These are phyloP conservation scores for Albula glossodonta DNA, from an alignment of 2,113 vertebrate genomes.

Conservation along the genomic window DNA sequence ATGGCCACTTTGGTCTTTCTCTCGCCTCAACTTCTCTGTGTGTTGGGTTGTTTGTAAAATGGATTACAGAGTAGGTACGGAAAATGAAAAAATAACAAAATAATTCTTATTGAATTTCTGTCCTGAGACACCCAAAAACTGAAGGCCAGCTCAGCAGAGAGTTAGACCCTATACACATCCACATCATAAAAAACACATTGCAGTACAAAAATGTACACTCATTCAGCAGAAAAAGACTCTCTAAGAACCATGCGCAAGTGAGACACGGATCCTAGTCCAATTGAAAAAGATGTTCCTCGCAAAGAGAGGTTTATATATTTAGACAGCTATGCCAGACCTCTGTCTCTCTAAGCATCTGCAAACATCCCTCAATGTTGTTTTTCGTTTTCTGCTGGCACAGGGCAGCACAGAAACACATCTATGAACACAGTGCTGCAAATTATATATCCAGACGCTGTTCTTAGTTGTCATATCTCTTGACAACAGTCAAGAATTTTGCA, in stretches of 20 bases:
- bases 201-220: not conserved
- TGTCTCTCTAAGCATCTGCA: slow-evolving; percentile 12
- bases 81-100: not conserved
- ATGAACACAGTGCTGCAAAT: not conserved
- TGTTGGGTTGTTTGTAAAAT: not conserved
- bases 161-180: not conserved
- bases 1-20: not conserved
- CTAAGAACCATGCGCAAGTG: not conserved
- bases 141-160: not conserved
- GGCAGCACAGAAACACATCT: not conserved
- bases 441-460: not conserved
- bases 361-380: not conserved
- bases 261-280: not conserved
- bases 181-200: not conserved
- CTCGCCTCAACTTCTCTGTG: not conserved
- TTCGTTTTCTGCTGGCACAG: not conserved
- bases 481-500: not conserved
- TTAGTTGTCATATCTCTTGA: not conserved
- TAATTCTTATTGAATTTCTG: not conserved
- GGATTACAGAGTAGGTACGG: too few species aligned
- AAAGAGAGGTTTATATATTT: slow-evolving; percentile 6
- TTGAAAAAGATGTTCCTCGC: not conserved
- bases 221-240: not conserved
- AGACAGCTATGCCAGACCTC: slow-evolving; percentile 8
- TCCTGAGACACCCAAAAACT: not conserved